Conservation (phyloP, 2,888 invertebrate species). For the Steromphala cineraria region DNA sequence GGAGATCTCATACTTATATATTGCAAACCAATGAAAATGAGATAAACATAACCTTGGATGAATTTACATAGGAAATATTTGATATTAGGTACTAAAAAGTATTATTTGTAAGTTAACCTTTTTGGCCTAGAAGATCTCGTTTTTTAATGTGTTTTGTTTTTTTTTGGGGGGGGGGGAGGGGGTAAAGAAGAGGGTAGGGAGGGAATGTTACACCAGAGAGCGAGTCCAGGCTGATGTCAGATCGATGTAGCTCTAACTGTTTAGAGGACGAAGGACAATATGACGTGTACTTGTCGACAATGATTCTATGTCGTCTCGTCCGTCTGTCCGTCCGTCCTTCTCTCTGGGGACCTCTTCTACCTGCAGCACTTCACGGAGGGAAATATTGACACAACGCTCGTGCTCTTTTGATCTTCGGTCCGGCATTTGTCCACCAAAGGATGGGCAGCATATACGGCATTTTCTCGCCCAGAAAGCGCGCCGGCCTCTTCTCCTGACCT, state of each 20-base stretch:
- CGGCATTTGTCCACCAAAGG: slow-evolving; percentile 22
- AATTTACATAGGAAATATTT: no score
- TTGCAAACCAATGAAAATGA: no score
- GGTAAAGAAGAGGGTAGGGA: neutral
- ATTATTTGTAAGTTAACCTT: no score
- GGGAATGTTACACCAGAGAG: neutral
- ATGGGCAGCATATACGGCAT: slow-evolving; percentile 20
- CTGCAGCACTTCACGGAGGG: neutral
- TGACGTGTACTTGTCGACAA: neutral
- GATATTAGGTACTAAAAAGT: no score
- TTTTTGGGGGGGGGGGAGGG: neutral
- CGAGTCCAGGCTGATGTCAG: neutral
- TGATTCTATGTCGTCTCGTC: neutral
- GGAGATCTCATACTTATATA: no score
- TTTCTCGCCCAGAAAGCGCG: slow-evolving; percentile 22
- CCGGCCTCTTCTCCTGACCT: slow-evolving; percentile 8
- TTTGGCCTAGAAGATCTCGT: no score
- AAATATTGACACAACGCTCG: slow-evolving; percentile 11
- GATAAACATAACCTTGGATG: no score
- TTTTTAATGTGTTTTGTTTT: no score
- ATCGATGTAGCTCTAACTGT: neutral
- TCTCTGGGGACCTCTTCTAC: neutral
- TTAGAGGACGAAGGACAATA: neutral
- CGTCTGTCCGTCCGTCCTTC: neutral
- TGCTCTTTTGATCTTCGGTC: slow-evolving; percentile 19